Base-by-base conservation (phyloP, 2,888 invertebrate genomes). In the Microctonus hyperodae region DNA sequence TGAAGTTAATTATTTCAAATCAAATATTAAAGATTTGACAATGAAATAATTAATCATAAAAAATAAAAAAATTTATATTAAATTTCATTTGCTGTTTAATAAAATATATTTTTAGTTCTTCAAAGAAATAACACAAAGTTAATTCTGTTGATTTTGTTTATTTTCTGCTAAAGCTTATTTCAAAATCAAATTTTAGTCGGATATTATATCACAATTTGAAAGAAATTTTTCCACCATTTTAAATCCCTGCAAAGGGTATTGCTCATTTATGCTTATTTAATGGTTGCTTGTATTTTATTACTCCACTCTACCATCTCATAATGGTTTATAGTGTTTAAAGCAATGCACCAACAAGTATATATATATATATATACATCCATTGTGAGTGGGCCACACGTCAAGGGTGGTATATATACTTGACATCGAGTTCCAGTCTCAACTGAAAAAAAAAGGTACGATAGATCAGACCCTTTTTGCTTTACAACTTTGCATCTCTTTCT, bases 331-430 rank as follows among this genome's bases (percentile, higher is more conserved):
- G 50, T 50, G 33, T 66, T 74, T 76, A 74, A 75, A 71, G 76
- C 75, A 74, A 69, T 71, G 76, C 74, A 77, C 76, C 79, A 62
- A 66, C 35, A 61, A 66, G 60, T 44, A 44, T 64, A 5, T 28
- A 28, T 28, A n/a, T 44, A 44, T 64, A 5, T 28, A 28, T 28
- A n/a, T n/a, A n/a, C n/a, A 76, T 79, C 76, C 73, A 79, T 81
- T 80, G 80, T 80, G 74, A 74, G 75, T 71, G 62, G 62, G n/a
- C n/a, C 77, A 77, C n/a, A 78, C 76, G 82, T 82, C 81, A 80
- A 81, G 62, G 81, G 81, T 78, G 78, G 76, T 80, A 60, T n/a
- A n/a, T 51, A 51, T 62, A 79, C 81, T 82, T 79, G 81, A 81
- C 77, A 77, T 75, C 71, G 58, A 67, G 67, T 56, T 67, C 67